Percentiles rank a stretch among this genome's conserved stretches.
These are phyloP conservation scores for Chamaetylas fuelleborni DNA, from an alignment of 2,113 vertebrate species.

Conservation along the genomic window DNA sequence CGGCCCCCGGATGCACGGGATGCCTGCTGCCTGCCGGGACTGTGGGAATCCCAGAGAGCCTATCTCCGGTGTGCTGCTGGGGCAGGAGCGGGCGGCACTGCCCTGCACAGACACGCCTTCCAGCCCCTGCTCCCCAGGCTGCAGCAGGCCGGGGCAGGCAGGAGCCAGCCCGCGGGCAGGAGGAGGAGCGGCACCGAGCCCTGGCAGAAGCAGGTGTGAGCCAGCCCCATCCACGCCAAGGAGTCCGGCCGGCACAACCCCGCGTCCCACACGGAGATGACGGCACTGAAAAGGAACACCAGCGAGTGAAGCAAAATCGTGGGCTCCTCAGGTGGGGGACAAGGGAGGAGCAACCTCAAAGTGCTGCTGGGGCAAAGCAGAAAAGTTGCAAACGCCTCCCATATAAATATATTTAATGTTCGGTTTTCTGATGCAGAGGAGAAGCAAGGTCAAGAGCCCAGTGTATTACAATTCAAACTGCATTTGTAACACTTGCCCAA, in stretches of 20 bases:
- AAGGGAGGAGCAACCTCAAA: neutral
- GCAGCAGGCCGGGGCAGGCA: neutral
- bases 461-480: neutral
- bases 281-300: neutral
- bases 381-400: accelerated
- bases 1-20: neutral
- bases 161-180: neutral
- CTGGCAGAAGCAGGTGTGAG: neutral
- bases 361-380: neutral
- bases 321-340: neutral
- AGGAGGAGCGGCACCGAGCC: neutral
- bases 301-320: neutral
- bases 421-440: neutral
- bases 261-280: accelerated
- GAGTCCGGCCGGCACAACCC: neutral
- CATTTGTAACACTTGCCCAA: neutral
- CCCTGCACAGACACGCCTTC: neutral
- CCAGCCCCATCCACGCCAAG: neutral
- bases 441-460: neutral
- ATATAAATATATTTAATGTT: neutral
- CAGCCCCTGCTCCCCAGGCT: neutral
- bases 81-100: neutral
- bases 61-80: neutral
- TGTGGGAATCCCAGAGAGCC: neutral
- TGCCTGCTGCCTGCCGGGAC: neutral